These are phyloP conservation scores for Mus minutoides DNA, from an alignment of 2,797 vertebrate genomes.

Conservation along the genomic window DNA sequence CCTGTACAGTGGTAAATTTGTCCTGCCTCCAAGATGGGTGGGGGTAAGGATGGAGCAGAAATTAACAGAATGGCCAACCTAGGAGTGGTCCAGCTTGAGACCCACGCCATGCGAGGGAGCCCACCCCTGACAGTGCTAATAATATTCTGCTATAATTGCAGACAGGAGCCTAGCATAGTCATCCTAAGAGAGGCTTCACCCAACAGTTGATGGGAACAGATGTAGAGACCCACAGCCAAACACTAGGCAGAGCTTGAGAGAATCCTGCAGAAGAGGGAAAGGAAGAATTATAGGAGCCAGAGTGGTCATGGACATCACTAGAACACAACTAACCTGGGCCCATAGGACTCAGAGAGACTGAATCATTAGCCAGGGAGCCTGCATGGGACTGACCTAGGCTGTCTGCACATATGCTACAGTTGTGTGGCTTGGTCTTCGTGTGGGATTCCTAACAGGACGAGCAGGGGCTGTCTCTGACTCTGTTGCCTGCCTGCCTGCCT, in stretches of 20 bases:
- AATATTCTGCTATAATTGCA: neutral
- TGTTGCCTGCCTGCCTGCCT: neutral
- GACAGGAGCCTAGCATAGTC: neutral
- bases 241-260: neutral
- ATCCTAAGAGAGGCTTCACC: neutral
- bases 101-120: neutral
- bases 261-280: neutral
- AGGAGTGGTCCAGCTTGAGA: neutral
- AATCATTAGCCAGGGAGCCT: neutral
- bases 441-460: neutral
- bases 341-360: neutral
- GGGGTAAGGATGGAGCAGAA: neutral
- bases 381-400: neutral
- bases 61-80: neutral
- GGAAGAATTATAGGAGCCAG: neutral
- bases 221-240: neutral
- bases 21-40: neutral
- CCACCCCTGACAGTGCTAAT: neutral
- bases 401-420: neutral
- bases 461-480: neutral
- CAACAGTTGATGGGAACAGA: neutral
- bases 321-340: neutral
- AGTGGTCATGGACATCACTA: neutral
- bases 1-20: neutral
- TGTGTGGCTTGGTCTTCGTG: neutral